These are phyloP conservation scores for Cottus gobio DNA, from an alignment of 2,113 vertebrate species.

Conservation along the genomic window DNA sequence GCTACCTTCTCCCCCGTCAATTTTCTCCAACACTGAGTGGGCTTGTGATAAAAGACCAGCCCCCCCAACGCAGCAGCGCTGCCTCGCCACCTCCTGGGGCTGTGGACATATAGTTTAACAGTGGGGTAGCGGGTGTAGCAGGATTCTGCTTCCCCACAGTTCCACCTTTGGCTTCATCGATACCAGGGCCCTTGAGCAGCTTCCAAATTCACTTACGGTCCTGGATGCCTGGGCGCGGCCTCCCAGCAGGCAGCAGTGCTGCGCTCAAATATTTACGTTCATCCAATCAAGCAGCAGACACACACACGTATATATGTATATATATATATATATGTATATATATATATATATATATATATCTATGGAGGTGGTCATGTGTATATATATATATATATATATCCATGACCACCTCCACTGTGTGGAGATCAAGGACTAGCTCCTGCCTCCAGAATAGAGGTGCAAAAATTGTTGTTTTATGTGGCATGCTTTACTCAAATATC, in stretches of 20 bases:
- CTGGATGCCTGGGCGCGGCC: constrained; percentile 37
- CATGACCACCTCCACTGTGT: constrained; percentile 28
- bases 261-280: constrained; percentile 77
- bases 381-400: background rate
- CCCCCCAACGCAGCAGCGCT: no score
- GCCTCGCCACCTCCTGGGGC: constrained; percentile 46
- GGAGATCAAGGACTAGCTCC: constrained; percentile 52
- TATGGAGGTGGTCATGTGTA: no score
- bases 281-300: constrained; percentile 67
- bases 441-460: background rate
- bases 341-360: constrained; percentile 15
- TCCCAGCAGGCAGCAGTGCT: constrained; percentile 50
- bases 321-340: constrained; percentile 14
- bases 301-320: constrained; percentile 20
- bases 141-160: constrained; percentile 19
- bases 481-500: no score
- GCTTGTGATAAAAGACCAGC: constrained; percentile 55
- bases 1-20: constrained; percentile 11
- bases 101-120: constrained; percentile 61
- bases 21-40: constrained; percentile 47
- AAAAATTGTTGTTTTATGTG: background rate
- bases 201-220: constrained; percentile 58
- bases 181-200: constrained; percentile 22
- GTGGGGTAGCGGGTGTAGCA: constrained; percentile 26
- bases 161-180: constrained; percentile 18